Evolutionary conservation across 1,140 invertebrate genomes (phyloP), one percentile per base, ranked within the genome.

Genomic region (Heliconius hermathena): DNA sequence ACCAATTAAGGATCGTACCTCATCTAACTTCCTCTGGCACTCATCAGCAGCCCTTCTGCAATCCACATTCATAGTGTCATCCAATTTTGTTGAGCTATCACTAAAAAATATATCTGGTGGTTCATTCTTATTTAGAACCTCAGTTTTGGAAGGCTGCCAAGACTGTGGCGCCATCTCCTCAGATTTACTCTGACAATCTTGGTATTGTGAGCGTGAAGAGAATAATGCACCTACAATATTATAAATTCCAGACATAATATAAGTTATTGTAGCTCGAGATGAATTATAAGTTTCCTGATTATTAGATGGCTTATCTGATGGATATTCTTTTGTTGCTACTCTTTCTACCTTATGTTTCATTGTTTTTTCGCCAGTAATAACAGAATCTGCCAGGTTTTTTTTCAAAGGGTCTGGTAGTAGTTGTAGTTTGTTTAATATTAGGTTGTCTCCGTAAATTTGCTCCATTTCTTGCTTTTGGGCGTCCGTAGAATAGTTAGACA

Each of bases 331-430:
- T 84, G 80, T 83, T 71, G 85, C 73, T 13, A 81, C 76, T 81
- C 84, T 85, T 70, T 85, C 75, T 16, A 80, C 75, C 81, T 85
- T 85, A 52, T 81, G 81, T 84, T 75, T 82, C 73, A 83, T 81
- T 74, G 84, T 86, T 46, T 83, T 72, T 60, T 86, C 81, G 36
- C 79, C 82, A 52, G 82, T 87, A 73, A 89, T 84, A 6, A 93
- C 83, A 16, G 89, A 88, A 81, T 93, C 91, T 2, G 91, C 92
- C 49, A 93, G 82, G 81, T 92, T 92, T 78, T 91, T 92, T 80
- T 86, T 90, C 74, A 93, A 81, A 4, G 90, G 88, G 84, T 93
- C 91, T 3, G 91, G 86, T 72, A 91, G 84, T 9, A 89, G 74
- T 80, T 89, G 87, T 8, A 91, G 72, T 36, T 89, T 90, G 71